These are phyloP conservation scores for Malacoctenus gilli DNA, from an alignment of 2,797 vertebrate species.

Conservation along the genomic window DNA sequence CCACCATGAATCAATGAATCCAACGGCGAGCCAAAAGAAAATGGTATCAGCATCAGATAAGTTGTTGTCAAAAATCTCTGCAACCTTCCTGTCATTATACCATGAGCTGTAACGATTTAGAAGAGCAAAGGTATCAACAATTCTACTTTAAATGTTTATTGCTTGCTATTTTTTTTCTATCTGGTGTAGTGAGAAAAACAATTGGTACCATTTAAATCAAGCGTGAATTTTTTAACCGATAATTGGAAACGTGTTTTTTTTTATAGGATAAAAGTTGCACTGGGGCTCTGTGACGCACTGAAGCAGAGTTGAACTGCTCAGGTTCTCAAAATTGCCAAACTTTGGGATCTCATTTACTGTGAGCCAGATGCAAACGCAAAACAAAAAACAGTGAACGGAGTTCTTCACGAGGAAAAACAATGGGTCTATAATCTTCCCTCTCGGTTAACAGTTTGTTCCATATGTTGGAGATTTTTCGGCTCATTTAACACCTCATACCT, in stretches of 20 bases:
- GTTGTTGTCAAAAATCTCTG: too few relatives aligned
- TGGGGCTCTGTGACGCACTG: constrained; percentile 17
- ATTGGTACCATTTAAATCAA: constrained; percentile 21
- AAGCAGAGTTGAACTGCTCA: too few relatives aligned
- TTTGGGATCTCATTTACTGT: too few relatives aligned
- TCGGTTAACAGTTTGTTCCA: constrained; percentile 24
- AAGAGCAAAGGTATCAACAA: too few relatives aligned
- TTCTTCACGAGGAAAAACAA: too few relatives aligned
- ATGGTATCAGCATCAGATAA: not conserved
- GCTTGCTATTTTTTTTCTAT: too few relatives aligned
- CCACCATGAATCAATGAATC: constrained; percentile 6
- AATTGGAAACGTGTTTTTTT: constrained; percentile 25
- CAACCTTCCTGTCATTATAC: too few relatives aligned
- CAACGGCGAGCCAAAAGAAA: constrained; percentile 6
- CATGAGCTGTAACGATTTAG: too few relatives aligned
- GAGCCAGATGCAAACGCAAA: too few relatives aligned
- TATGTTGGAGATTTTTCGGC: constrained; percentile 8
- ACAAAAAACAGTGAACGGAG: too few relatives aligned
- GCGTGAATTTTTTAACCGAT: constrained; percentile 24
- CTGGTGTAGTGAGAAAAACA: constrained; percentile 14
- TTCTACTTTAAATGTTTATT: too few relatives aligned
- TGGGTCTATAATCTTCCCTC: constrained; percentile 22
- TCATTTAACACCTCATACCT: constrained; percentile 42
- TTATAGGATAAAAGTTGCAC: constrained; percentile 25
- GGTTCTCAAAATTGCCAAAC: too few relatives aligned